phyloP scores from a whole-genome alignment of 2,888 invertebrate genomes.

The Cryptus viduatorius region DNA sequence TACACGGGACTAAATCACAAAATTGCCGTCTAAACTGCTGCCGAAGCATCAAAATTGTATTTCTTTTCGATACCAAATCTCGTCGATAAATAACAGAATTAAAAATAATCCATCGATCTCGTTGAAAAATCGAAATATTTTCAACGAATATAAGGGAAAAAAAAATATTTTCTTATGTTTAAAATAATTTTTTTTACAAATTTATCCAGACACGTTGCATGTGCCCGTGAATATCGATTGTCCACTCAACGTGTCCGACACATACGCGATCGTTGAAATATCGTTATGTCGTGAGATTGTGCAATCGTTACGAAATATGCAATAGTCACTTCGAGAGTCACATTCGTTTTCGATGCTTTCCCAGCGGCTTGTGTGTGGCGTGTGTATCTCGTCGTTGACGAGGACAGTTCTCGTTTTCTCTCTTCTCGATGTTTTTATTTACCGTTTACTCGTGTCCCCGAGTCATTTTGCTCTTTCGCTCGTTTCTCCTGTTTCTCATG shows the following conservation, averaged over 20 bases:
- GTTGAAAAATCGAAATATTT: too few species aligned
- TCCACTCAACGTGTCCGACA: background rate
- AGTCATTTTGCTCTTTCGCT: slow-evolving; percentile 23
- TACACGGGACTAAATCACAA: background rate
- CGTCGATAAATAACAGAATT: too few species aligned
- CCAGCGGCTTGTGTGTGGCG: background rate
- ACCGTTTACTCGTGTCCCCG: slow-evolving; percentile 46
- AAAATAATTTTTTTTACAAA: background rate
- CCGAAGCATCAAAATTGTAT: background rate
- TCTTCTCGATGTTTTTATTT: slow-evolving; percentile 57
- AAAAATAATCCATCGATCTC: too few species aligned
- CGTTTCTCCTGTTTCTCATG: too few species aligned
- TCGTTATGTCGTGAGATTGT: slow-evolving; percentile 49
- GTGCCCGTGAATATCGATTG: background rate
- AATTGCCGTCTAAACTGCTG: background rate
- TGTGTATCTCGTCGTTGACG: slow-evolving; percentile 31
- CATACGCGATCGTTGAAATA: slow-evolving; percentile 26
- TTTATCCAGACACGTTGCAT: background rate
- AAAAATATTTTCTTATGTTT: too few species aligned
- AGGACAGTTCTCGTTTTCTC: slow-evolving; percentile 37
- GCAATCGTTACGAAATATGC: slow-evolving; percentile 58
- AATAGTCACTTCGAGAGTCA: slow-evolving; percentile 30
- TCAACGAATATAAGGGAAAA: too few species aligned
- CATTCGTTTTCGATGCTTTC: slow-evolving; percentile 61
- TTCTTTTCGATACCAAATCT: too few species aligned